Evolutionary conservation across 1,140 invertebrate genomes (phyloP), one percentile per base, ranked within the genome.

Genomic region (Anoplophora glabripennis): DNA sequence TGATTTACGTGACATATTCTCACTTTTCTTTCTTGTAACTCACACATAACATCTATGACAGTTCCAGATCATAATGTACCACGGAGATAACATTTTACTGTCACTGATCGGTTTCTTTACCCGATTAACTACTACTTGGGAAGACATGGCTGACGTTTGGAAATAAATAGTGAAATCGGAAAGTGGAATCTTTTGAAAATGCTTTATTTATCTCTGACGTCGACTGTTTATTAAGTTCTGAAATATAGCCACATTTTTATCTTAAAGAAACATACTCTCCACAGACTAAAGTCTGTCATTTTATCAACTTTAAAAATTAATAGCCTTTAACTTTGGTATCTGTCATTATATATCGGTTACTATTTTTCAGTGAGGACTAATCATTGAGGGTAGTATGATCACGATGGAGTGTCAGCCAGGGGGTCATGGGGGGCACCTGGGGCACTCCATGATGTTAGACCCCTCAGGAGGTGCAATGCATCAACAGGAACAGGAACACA

Each of bases 381-480:
- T 68, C 68, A 70, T 70, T 67, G 67, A 69, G 64, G 61, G 63
- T 65, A 71, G 66, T 67, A 75, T 75, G 74, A 75, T 75, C 67
- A 75, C 72, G 66, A 75, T 75, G 74, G 74, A 75, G 72, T 75
- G 74, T 65, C 74, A 75, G 63, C 72, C 74, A 68, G 74, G 72
- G 53, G 72, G 72, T 68, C 74, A 75, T 64, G 72, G 70, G 45
- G 74, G 69, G 52, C 74, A 74, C 68, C 68, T 75, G 70, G 74
- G 74, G 64, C 74, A 76, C 74, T 74, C 74, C 73, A 76, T 76
- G 72, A 70, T 76, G 66, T 59, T 76, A 57, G 74, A 76, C 55
- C 74, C 72, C 58, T 67, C 71, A 14, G 55, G 59, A 14, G 61
- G 63, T 35, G 63, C 64, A 53, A 70, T 72, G 49, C 71, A 74